These are phyloP conservation scores for Heliothis peltigera DNA, from an alignment of 2,888 invertebrate genomes.

Conservation along the genomic window DNA sequence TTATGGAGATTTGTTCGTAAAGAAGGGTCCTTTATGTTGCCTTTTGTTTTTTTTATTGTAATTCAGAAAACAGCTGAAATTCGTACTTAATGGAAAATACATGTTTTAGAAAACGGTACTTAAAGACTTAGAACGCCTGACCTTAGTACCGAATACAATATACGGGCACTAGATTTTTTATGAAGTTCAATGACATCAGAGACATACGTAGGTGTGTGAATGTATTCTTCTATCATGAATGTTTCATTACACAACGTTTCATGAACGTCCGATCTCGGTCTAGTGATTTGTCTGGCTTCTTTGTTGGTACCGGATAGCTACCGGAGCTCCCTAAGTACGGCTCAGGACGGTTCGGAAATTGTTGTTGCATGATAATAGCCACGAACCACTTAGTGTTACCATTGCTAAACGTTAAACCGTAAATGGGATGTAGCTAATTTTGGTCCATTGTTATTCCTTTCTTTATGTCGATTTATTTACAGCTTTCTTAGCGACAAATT, in stretches of 20 bases:
- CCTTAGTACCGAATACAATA: conserved; percentile 10
- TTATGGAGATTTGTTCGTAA: background rate
- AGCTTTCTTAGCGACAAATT: background rate
- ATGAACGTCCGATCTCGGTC: conserved; percentile 18
- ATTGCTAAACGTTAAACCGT: conserved; percentile 24
- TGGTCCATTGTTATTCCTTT: conserved; percentile 21
- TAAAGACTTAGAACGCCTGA: background rate
- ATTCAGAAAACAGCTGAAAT: background rate
- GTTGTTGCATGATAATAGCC: conserved; percentile 49
- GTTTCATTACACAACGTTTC: background rate
- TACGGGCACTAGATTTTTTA: background rate
- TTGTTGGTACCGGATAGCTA: conserved; percentile 9
- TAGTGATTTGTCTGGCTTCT: conserved; percentile 11
- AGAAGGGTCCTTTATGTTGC: background rate
- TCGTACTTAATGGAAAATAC: background rate
- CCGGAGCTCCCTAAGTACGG: conserved; percentile 31
- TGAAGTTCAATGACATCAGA: background rate
- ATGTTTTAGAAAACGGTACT: background rate
- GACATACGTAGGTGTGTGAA: background rate
- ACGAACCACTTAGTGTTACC: conserved; percentile 41
- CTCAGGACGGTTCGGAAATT: conserved; percentile 38
- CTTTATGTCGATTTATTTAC: background rate
- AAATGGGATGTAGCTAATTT: conserved; percentile 25
- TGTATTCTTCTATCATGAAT: background rate
- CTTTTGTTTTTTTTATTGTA: background rate